Evolutionary conservation across 2,888 invertebrate genomes (phyloP), one percentile per base, ranked within the genome.

Genomic region (Nycteola revayana): DNA sequence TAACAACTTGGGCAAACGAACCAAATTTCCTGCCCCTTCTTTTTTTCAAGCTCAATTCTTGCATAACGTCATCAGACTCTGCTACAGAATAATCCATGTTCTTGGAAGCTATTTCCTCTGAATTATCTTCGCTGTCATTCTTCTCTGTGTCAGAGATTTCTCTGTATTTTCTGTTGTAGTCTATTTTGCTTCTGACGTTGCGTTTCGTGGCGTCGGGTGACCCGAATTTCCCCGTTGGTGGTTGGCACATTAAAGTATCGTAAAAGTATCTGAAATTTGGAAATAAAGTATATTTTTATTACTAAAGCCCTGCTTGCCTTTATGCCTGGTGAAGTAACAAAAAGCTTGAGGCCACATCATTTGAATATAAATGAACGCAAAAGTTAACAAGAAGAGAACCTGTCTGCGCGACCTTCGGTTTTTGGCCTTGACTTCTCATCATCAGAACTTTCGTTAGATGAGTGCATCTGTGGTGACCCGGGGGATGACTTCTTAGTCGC

Each of bases 201-300:
- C 71, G 49, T 41, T 72, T 74, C 8, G 57, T 32, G 0, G 59
- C 26, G 9, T 77, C 74, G 0, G 75, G 66, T 0, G 69, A 61
- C 1, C 60, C 54, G 30, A 74, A 75, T 25, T 70, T 71, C 0
- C 48, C 26, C 3, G 60, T 64, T 0, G 73, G 56, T 0, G 73
- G 71, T 18, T 82, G 74, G 36, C 86, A 87, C 78, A 83, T 76
- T 0, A 87, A 68, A 0, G 83, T 76, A 1, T 87, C 87, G 41
- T 83, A 86, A 44, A 87, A 85, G 7, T 14, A 14, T 5, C 14
- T 14, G 14, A 2, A 14, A 14, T n/a, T n/a, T n/a, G n/a, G n/a
- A n/a, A n/a, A n/a, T n/a, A n/a, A n/a, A n/a, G n/a, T n/a, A 3
- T 14, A 14, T 14, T 14, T 14, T 14, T 14, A 14, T 14, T 14